phyloP scores from a whole-genome alignment of 2,797 vertebrate genomes.

The Pseudochromis fuscus region DNA sequence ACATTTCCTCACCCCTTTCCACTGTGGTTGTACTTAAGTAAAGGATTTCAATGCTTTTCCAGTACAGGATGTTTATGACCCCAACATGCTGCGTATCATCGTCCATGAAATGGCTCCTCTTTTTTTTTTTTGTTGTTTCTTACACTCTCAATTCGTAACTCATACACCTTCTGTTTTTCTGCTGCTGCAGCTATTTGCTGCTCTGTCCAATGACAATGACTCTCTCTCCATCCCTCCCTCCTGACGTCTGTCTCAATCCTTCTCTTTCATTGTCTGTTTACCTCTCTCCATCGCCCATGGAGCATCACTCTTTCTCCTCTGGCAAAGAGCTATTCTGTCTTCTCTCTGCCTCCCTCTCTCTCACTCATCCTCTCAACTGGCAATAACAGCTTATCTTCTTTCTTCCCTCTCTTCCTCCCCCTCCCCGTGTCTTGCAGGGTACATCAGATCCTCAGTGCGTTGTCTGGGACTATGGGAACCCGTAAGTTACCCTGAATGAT shows the following conservation, averaged over 20 bases:
- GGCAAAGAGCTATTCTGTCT: conserved; percentile 65
- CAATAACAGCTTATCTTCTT: conserved; percentile 75
- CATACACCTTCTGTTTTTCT: conserved; percentile 43
- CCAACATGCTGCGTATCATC: conserved; percentile 46
- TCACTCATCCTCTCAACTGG: conserved; percentile 63
- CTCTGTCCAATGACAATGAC: conserved; percentile 65
- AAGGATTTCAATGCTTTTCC: conserved; percentile 32
- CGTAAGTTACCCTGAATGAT: conserved; percentile 87
- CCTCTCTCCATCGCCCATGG: conserved; percentile 70
- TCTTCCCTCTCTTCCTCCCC: background rate
- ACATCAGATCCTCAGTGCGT: conserved; percentile 95
- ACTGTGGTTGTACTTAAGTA: conserved; percentile 16
- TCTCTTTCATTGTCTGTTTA: conserved; percentile 80
- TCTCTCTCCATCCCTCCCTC: conserved; percentile 57
- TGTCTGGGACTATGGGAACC: conserved; percentile 95
- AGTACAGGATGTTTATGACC: conserved; percentile 45
- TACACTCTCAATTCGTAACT: conserved; percentile 40
- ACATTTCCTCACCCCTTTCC: conserved; percentile 31
- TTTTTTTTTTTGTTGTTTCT: conserved; percentile 45
- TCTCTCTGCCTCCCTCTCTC: conserved; percentile 43
- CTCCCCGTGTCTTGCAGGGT: conserved; percentile 85
- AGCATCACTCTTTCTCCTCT: conserved; percentile 74
- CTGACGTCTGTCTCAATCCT: conserved; percentile 62
- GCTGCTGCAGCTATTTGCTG: conserved; percentile 53
- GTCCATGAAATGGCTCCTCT: conserved; percentile 54